These are phyloP conservation scores for Drosophila gunungcola DNA, from an alignment of 1,140 invertebrate species.

Conservation along the genomic window DNA sequence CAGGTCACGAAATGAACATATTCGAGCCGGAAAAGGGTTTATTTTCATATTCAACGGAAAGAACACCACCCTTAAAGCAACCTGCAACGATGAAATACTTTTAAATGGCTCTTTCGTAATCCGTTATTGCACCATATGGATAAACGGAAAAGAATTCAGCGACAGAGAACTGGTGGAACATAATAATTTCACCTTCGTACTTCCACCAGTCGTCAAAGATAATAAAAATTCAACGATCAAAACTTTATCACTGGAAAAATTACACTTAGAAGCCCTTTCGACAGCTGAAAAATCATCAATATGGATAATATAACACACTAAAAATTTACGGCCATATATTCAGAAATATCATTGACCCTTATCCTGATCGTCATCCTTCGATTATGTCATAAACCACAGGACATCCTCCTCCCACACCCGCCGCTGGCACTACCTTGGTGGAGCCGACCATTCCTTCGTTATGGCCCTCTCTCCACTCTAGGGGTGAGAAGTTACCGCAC, in stretches of 20 bases:
- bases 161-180: background rate
- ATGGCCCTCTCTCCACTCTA: conserved; percentile 10
- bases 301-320: conserved; percentile 10
- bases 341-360: background rate
- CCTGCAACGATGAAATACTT: background rate
- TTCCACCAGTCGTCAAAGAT: conserved; percentile 1
- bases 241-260: conserved; percentile 7
- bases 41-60: conserved; percentile 14
- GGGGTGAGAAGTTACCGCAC: conserved; percentile 6
- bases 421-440: background rate
- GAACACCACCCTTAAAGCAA: conserved; percentile 4
- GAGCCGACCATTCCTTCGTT: conserved; percentile 15
- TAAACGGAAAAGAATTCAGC: conserved; percentile 10
- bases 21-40: conserved; percentile 4
- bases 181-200: conserved; percentile 11
- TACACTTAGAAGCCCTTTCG: conserved; percentile 1
- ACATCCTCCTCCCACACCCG: conserved; percentile 2
- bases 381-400: background rate
- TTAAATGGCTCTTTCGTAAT: conserved; percentile 7
- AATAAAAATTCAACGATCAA: conserved; percentile 10
- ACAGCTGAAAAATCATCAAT: conserved; percentile 2
- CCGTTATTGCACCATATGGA: conserved; percentile 6
- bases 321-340: conserved; percentile 8
- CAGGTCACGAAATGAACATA: background rate
- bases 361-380: conserved; percentile 1